Evolutionary conservation across 2,888 invertebrate genomes (phyloP), one percentile per base, ranked within the genome.

Genomic region (Callyntrura sp.): DNA sequence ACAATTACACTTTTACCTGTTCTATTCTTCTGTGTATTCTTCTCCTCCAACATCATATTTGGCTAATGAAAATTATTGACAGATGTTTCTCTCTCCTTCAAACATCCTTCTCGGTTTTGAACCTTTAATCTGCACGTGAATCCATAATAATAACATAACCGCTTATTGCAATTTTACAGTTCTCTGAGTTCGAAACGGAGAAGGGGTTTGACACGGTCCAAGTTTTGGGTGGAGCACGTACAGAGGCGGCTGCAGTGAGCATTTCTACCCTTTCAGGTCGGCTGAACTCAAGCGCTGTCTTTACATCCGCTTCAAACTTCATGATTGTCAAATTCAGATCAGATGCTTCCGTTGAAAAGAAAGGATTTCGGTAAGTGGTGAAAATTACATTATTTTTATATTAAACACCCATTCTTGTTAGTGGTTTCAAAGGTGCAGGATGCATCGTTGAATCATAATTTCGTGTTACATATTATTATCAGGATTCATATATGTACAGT

Each of bases 181-280:
- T 99, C 95, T 98, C 98, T 96, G 98, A 98, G 95, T 99, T 99
- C 95, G 98, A 99, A 95, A 99, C 99, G 14, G 99, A 99, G 95
- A 97, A 98, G 95, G 97, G 98, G 93, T 98, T 98, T 94, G 99
- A 99, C 95, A 98, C 98, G 89, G 98, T 99, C 84, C 98, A 98
- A 95, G 97, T 99, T 93, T 95, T 99, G 94, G 98, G 98, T 35
- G 99, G 99, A 43, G 99, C 99, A 83, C 96, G 98, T 93, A 98
- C 98, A 20, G 98, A 98, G 95, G 98, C 98, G 93, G 98, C 98
- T 94, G 98, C 98, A 55, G 97, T 98, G 9, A 98, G 97, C 94
- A 95, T 99, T 94, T 98, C 98, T 0, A 98, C 98, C 12, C 95
- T 99, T 45, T 98, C 99, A 12, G 99, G 99, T 92, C 97, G 97